phyloP scores from a whole-genome alignment of 2,888 invertebrate genomes.

The Cephonodes hylas region DNA sequence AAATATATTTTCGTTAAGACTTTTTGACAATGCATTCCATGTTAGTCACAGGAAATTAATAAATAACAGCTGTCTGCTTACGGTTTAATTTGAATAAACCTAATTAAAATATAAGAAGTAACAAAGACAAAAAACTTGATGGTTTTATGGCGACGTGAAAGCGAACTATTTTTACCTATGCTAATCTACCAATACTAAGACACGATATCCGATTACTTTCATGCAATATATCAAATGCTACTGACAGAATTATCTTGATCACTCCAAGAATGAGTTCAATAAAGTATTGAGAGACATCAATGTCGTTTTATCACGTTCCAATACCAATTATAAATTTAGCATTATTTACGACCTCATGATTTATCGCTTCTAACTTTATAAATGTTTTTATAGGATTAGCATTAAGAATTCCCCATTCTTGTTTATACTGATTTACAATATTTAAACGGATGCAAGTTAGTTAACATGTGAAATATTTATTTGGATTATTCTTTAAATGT shows the following conservation, averaged over 20 bases:
- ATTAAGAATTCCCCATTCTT: not conserved
- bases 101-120: not conserved
- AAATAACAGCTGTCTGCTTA: not conserved
- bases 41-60: not conserved
- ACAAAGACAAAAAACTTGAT: not conserved
- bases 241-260: conserved; percentile 1
- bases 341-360: not conserved
- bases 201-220: conserved; percentile 12
- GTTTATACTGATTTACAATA: not conserved
- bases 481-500: not conserved
- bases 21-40: not conserved
- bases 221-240: not conserved
- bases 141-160: not conserved
- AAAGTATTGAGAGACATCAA: not conserved
- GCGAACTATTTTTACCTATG: not conserved
- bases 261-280: not conserved
- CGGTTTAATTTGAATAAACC: not conserved
- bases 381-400: not conserved
- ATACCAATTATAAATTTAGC: not conserved
- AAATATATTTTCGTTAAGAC: not conserved
- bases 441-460: not conserved
- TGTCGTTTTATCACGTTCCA: not conserved
- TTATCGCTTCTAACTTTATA: not conserved
- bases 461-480: not conserved
- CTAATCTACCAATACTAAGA: not conserved